Evolutionary conservation across 2,888 invertebrate species (phyloP).

Genomic region (Podotricha telesiphe): DNA sequence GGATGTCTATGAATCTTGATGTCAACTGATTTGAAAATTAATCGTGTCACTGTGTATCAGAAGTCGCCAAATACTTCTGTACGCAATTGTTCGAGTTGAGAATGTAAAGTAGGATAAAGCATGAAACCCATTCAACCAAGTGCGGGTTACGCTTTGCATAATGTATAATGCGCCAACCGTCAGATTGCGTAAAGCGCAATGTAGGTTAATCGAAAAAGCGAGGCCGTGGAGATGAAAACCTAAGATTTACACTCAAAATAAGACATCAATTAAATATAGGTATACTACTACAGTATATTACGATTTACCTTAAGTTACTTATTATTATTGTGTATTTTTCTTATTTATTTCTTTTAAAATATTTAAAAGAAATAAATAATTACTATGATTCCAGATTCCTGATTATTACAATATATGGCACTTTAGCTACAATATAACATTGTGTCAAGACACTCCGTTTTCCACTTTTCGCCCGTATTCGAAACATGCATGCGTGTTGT

Average conservation of each 20-base stretch:
- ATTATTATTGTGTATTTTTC: too few species aligned
- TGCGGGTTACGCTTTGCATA: constrained; percentile 37
- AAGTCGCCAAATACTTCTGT: constrained; percentile 21
- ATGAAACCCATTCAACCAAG: constrained; percentile 33
- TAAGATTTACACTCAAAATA: constrained; percentile 17
- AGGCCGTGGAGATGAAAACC: constrained; percentile 33
- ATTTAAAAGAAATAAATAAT: too few species aligned
- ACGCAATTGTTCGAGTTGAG: constrained; percentile 30
- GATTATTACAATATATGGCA: too few species aligned
- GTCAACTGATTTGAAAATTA: not conserved
- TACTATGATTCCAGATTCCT: too few species aligned
- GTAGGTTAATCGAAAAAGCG: constrained; percentile 40
- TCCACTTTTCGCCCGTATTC: too few species aligned
- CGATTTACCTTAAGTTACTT: not conserved
- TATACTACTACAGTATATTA: not conserved
- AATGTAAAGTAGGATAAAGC: constrained; percentile 39
- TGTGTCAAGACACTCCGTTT: too few species aligned
- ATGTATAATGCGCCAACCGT: constrained; percentile 38
- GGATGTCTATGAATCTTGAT: not conserved
- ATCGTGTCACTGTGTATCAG: not conserved
- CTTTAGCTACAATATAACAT: too few species aligned
- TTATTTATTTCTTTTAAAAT: too few species aligned
- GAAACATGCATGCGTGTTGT: too few species aligned
- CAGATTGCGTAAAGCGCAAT: constrained; percentile 39
- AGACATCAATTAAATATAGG: constrained; percentile 18